Evolutionary conservation across 2,797 vertebrate genomes (phyloP).

Genomic region (Crossoptilon crossoptilon): DNA sequence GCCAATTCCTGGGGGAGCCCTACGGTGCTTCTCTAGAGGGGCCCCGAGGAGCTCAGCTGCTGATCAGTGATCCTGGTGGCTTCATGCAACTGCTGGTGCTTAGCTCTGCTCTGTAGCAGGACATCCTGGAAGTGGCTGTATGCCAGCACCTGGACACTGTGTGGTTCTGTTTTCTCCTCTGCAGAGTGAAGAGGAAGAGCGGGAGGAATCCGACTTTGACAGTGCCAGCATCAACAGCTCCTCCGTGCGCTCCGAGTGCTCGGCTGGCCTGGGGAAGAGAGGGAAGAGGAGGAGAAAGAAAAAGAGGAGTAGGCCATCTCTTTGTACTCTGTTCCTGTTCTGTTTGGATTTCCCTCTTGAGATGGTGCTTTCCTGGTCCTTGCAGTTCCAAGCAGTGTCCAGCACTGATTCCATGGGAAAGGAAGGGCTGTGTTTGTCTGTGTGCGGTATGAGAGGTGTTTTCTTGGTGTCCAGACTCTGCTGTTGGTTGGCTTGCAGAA

Average conservation of each 20-base stretch:
- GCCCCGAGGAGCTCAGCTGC: neutral
- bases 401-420: neutral
- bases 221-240: conserved; percentile 96
- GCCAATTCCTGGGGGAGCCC: accelerated
- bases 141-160: neutral
- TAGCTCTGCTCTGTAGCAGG: accelerated
- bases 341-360: conserved; percentile 3
- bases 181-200: conserved; percentile 97
- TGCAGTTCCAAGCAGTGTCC: neutral
- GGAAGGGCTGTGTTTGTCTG: neutral
- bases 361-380: neutral
- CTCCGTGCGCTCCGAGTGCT: conserved; percentile 92
- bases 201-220: conserved; percentile 96
- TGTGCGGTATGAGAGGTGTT: neutral
- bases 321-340: conserved; percentile 38
- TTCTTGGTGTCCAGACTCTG: neutral
- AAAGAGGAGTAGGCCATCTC: conserved; percentile 90
- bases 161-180: conserved; percentile 7
- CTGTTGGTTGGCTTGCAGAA: accelerated
- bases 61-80: accelerated
- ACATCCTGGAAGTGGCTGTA: neutral
- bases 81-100: neutral
- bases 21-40: neutral
- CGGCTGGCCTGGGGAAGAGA: conserved; percentile 88
- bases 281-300: conserved; percentile 90